A percentile compares a stretch with the other conserved stretches of the same genome.
These are phyloP conservation scores for Oryzias woworae DNA, from an alignment of 2,113 vertebrate species.

Conservation along the genomic window DNA sequence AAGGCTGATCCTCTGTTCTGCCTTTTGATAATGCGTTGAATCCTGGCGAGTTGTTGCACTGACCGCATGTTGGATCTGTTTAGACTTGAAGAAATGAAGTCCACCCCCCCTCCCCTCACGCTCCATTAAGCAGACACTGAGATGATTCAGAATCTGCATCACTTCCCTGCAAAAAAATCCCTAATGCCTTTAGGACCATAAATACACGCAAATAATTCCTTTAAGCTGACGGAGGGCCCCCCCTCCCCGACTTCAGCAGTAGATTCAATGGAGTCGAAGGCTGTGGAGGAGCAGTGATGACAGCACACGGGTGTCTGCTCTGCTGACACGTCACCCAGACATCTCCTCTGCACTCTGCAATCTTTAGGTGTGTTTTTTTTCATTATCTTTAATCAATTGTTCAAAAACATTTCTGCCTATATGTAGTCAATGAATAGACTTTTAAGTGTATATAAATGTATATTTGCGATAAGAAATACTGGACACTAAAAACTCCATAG, in stretches of 20 bases:
- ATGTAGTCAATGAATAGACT: no score
- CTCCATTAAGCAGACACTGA: conserved; percentile 39
- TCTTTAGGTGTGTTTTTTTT: no score
- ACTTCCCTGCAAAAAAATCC: conserved; percentile 34
- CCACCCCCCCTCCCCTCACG: background rate
- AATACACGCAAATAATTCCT: conserved; percentile 4
- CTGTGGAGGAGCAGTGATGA: background rate
- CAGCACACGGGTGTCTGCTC: background rate
- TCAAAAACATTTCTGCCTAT: no score
- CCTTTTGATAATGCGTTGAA: conserved; percentile 17
- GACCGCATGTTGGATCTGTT: conserved; percentile 19
- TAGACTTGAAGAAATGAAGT: background rate
- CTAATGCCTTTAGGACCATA: conserved; percentile 44
- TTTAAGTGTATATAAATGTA: no score
- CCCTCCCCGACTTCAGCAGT: background rate
- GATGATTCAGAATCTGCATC: conserved; percentile 43
- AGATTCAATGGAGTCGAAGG: background rate
- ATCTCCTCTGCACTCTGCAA: no score
- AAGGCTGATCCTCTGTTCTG: background rate
- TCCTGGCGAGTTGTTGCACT: conserved; percentile 14
- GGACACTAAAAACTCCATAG: no score
- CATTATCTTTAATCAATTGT: no score
- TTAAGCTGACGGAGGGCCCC: conserved; percentile 28
- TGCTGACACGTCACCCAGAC: no score
- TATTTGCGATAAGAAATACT: no score